Percentiles rank a stretch among this genome's conserved stretches.
Conservation (phyloP, 2,888 invertebrate species). For the Calameuta idolon region DNA sequence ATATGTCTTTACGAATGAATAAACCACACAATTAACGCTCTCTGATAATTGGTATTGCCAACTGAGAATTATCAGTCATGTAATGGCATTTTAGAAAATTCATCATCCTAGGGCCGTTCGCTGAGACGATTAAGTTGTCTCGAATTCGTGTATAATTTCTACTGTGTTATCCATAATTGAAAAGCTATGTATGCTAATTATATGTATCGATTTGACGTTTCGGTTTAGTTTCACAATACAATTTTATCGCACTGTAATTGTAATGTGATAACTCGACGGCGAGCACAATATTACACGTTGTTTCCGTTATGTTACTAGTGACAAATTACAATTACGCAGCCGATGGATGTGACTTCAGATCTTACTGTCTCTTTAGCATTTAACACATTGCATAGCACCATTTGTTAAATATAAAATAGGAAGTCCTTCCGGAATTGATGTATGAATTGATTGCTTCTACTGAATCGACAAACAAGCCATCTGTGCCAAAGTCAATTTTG, state of each 20-base stretch:
- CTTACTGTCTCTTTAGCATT: conserved; percentile 19
- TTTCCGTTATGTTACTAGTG: conserved; percentile 19
- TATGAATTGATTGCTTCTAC: not conserved
- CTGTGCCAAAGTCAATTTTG: not conserved
- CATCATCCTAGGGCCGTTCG: not conserved
- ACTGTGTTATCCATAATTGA: not conserved
- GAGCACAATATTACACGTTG: not conserved
- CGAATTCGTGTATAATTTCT: not conserved
- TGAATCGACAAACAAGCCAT: not conserved
- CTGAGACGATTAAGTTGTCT: not conserved
- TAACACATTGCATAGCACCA: conserved; percentile 37
- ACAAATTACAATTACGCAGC: conserved; percentile 21
- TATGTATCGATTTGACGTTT: not conserved
- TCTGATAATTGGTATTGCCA: not conserved
- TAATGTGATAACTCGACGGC: not conserved
- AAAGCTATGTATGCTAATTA: not conserved
- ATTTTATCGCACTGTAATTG: not conserved
- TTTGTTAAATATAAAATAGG: conserved; percentile 32
- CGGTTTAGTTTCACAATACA: not conserved
- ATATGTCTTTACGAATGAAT: not conserved
- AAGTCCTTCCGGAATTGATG: conserved; percentile 34
- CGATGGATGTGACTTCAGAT: conserved; percentile 19
- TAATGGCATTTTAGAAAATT: not conserved
- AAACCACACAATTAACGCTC: not conserved
- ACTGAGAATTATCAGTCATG: not conserved